Evolutionary conservation across 30 jellyfish, hydroid and myxozoan genomes (phyloP).

Genomic region (Hydractinia symbiolongicarpus): DNA sequence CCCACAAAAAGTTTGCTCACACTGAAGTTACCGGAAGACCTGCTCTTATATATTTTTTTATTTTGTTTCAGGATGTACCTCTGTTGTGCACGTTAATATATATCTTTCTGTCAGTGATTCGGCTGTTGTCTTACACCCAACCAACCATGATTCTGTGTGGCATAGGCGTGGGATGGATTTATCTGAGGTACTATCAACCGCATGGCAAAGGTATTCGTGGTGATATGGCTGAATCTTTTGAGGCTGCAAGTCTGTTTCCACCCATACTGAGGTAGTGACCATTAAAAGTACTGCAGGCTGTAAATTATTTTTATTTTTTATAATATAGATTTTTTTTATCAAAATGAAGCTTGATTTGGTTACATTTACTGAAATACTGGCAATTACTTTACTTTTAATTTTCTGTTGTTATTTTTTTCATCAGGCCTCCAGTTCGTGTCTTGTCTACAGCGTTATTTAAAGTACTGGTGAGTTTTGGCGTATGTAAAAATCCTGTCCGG

Average conservation of each 20-base stretch:
- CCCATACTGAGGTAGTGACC: slow-evolving; percentile 59
- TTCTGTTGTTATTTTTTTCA: background rate
- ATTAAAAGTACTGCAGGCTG: background rate
- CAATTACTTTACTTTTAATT: background rate
- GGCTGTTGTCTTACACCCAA: slow-evolving; percentile 58
- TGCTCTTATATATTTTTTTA: background rate
- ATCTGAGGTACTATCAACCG: slow-evolving; percentile 94
- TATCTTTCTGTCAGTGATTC: slow-evolving; percentile 60
- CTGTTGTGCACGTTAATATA: slow-evolving; percentile 41
- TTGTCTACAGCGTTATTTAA: slow-evolving; percentile 47
- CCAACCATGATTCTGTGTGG: slow-evolving; percentile 72
- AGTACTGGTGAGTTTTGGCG: slow-evolving; percentile 57
- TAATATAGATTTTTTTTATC: background rate
- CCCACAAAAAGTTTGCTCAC: too few species aligned
- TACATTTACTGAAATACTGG: background rate
- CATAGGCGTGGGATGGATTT: slow-evolving; percentile 85
- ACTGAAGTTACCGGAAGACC: too few species aligned
- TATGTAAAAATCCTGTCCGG: slow-evolving; percentile 81
- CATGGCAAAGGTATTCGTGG: slow-evolving; percentile 97
- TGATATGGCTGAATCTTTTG: slow-evolving; percentile 85
- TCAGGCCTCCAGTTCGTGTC: slow-evolving; percentile 66
- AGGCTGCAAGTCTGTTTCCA: slow-evolving; percentile 76
- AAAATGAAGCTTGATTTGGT: too few species aligned
- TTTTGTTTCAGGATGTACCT: slow-evolving; percentile 55
- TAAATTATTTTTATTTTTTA: background rate